phyloP scores from a whole-genome alignment of 1,140 invertebrate genomes.

The Euwallacea similis region DNA sequence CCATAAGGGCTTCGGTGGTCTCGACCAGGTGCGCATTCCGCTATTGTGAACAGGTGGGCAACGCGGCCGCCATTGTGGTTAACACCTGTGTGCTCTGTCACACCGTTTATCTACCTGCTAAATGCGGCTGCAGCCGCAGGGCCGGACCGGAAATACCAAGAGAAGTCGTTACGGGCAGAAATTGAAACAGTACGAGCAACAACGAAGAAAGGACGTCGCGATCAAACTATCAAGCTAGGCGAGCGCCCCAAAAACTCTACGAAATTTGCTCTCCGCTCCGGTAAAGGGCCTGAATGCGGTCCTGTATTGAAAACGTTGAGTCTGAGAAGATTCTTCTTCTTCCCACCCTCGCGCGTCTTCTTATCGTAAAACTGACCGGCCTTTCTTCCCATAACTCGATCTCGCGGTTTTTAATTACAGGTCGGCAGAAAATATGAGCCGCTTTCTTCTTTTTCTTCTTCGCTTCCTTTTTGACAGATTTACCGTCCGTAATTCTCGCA shows the following conservation, averaged over 20 bases:
- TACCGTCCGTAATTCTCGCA: slow-evolving; percentile 2
- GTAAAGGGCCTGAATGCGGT: not conserved
- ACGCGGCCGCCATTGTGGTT: slow-evolving; percentile 22
- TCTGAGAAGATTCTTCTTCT: slow-evolving; percentile 4
- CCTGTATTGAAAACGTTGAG: not conserved
- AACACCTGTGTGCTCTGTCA: slow-evolving; percentile 26
- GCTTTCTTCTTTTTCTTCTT: not conserved
- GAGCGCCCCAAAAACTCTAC: too few species aligned
- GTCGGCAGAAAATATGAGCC: not conserved
- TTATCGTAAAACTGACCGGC: not conserved
- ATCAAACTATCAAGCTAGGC: too few species aligned
- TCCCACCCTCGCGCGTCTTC: slow-evolving; percentile 7
- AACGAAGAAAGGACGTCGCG: too few species aligned
- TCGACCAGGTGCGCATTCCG: slow-evolving; percentile 25
- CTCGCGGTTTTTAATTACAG: slow-evolving; percentile 12
- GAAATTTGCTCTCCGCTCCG: too few species aligned
- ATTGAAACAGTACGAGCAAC: too few species aligned
- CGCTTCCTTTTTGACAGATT: slow-evolving; percentile 7
- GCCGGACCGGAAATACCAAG: not conserved
- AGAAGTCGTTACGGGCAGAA: too few species aligned
- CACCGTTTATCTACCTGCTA: slow-evolving; percentile 28
- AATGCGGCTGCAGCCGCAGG: slow-evolving; percentile 4
- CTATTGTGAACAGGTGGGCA: slow-evolving; percentile 31
- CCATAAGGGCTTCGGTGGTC: slow-evolving; percentile 4
- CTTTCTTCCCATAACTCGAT: not conserved